Base-by-base conservation (phyloP, 2,888 invertebrate genomes). In the Agriotes lineatus region DNA sequence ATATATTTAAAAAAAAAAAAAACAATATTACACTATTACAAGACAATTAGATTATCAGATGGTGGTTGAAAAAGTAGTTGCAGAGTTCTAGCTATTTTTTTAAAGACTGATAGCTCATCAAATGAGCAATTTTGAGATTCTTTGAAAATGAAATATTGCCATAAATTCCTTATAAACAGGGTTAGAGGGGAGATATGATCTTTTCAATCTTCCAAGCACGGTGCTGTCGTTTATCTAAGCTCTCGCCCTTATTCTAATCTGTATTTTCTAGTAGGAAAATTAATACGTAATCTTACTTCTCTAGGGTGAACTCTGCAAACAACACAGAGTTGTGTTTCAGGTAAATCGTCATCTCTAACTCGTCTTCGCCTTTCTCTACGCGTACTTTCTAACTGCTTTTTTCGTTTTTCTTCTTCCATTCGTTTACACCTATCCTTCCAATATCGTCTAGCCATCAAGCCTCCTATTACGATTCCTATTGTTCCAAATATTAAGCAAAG, bases 251-350 rank as follows among this genome's bases (percentile, higher is more conserved):
- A n/a, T n/a, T n/a, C n/a, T 39, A 39, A 39, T 39, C 3, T 12
- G 6, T 14, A 19, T 19, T 16, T 19, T 37, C 12, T n/a, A 14
- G 19, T 10, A 10, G 9, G n/a, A 35, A 37, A 10, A 20, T 35
- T 39, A n/a, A n/a, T n/a, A n/a, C n/a, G n/a, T 48, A 7, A 30
- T 68, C 74, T 71, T 77, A 91, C 91, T 86, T 96, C 95, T 77
- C 94, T 91, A 0, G 94, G 94, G 85, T 95, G 94, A 65, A 88
- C 89, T 35, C 92, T 87, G 83, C 96, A 96, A n/a, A 96, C 93
- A 18, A 96, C 93, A 80, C 96, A 96, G 7, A 91, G 83, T 91
- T 93, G 82, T 88, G 88, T 22, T 88, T 90, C 70, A 73, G 86
- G 82, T 16, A 93, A 85, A 81, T 91, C 87, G 59, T 85, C 87